Conservation (phyloP, 2,113 vertebrate genomes). For the Ciconia stormi region DNA sequence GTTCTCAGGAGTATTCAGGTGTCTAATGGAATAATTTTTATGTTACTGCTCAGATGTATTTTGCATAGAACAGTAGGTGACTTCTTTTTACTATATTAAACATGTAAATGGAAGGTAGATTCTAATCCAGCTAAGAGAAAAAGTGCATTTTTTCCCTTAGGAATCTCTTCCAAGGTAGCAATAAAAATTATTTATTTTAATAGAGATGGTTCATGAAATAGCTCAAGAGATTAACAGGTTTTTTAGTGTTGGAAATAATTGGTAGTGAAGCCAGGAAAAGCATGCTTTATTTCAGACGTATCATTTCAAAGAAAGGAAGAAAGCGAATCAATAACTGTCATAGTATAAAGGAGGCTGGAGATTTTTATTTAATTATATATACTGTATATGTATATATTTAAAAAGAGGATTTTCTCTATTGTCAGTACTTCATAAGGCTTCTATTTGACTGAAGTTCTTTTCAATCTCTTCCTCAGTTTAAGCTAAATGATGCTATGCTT, state of each 20-base stretch:
- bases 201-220: neutral
- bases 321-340: neutral
- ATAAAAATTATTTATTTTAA: neutral
- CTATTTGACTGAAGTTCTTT: neutral
- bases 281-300: neutral
- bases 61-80: neutral
- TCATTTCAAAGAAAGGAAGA: neutral
- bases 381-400: neutral
- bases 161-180: neutral
- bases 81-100: neutral
- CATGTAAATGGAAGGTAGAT: neutral
- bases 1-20: neutral
- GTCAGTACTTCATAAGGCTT: neutral
- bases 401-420: neutral
- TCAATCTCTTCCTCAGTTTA: neutral
- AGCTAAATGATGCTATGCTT: neutral
- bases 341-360: neutral
- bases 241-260: neutral
- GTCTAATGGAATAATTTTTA: conserved; percentile 24
- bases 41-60: neutral
- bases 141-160: neutral
- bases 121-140: neutral
- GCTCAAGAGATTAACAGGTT: neutral
- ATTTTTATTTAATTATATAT: neutral
- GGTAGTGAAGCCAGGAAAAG: neutral